Evolutionary conservation across 1,140 invertebrate genomes (phyloP), one percentile per base, ranked within the genome.

Genomic region (Thereuonema tuberculata): DNA sequence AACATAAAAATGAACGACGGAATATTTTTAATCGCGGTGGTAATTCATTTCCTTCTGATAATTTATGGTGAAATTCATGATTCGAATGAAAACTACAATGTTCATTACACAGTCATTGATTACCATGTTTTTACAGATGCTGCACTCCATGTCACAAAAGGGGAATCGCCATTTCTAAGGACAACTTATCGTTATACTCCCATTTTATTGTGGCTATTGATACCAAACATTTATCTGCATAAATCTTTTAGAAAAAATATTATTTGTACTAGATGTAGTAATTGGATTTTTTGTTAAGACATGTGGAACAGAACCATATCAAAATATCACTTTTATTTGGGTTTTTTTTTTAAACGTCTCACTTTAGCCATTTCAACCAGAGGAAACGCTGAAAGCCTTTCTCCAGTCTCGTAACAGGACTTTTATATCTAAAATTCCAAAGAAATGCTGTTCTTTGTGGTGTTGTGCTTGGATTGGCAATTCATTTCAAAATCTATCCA

Each of bases 101-200:
- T 99, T 1, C 83, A 87, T 9, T 99, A 93, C 70, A 99, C 96
- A 0, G 96, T 99, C 71, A 79, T 99, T 25, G 96, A 99, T 74
- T 99, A 99, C 70, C 83, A 83, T 74, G 94, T 99, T 0, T 98
- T 96, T 66, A 90, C 87, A 0, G 95, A 98, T 78, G 95, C 93
- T 1, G 88, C 94, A 0, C 74, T 82, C 15, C 78, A 89, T 65
- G 77, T 93, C 0, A 64, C 80, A 1, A 72, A 82, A n/a, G 85
- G 86, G 1, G 68, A 80, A 46, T 95, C 92, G 0, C 93, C 96
- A 0, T 99, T 88, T 73, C 76, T 82, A 15, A 74, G 93, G 49
- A 82, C 89, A 63, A 98, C 95, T 0, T 99, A 96, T 71, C 80
- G 96, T 15, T 99, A 99, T 71, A 89, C 92, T 29, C 96, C 96